A percentile compares a stretch with the other conserved stretches of the same genome.
Conservation (phyloP, 2,888 invertebrate species). For the Nudaria mundana region DNA sequence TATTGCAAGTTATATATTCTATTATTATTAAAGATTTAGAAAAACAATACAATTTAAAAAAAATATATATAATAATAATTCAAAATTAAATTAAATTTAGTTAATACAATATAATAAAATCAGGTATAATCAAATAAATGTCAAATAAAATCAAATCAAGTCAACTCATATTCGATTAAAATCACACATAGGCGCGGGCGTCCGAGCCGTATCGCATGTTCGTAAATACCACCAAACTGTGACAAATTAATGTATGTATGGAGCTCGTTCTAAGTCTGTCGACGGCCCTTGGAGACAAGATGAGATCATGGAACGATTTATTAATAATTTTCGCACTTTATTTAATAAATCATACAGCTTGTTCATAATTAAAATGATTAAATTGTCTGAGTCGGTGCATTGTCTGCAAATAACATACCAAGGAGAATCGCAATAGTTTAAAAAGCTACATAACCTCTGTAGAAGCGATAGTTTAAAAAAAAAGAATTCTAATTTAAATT, state of each 20-base stretch:
- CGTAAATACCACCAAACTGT: constrained; percentile 4
- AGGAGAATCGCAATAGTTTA: neutral
- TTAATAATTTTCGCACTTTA: constrained; percentile 21
- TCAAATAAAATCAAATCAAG: too few species aligned
- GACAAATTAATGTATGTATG: constrained; percentile 32
- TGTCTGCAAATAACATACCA: constrained; percentile 4
- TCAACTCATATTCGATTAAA: too few species aligned
- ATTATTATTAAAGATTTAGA: too few species aligned
- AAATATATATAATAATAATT: too few species aligned
- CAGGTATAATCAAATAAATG: too few species aligned
- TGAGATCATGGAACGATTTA: constrained; percentile 21
- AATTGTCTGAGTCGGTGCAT: constrained; percentile 1
- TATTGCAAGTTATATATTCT: too few species aligned
- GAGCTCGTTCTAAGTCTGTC: constrained; percentile 9
- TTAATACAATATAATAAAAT: too few species aligned
- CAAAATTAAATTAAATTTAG: too few species aligned
- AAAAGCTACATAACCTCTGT: neutral
- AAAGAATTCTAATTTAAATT: neutral
- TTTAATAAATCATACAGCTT: constrained; percentile 7
- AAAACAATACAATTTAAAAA: too few species aligned
- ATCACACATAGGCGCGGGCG: too few species aligned
- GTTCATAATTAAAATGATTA: constrained; percentile 4
- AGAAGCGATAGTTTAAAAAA: neutral
- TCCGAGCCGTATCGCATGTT: neutral
- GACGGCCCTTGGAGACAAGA: constrained; percentile 19